phyloP scores from a whole-genome alignment of 2,113 vertebrate genomes.

The Grantiella picta region DNA sequence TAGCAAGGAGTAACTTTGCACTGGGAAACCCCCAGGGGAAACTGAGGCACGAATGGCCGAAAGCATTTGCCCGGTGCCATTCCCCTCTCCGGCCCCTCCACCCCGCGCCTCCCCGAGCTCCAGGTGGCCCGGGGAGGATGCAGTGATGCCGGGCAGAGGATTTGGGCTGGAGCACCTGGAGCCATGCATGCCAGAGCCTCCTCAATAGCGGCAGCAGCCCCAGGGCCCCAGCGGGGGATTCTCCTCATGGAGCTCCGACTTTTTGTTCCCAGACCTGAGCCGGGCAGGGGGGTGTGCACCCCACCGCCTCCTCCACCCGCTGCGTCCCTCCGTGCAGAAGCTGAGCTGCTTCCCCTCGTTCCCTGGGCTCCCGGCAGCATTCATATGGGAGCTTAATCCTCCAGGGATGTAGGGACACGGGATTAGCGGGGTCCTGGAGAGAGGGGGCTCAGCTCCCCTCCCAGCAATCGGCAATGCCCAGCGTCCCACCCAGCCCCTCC shows the following conservation, averaged over 20 bases:
- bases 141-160: background rate
- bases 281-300: background rate
- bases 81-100: background rate
- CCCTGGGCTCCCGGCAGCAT: background rate
- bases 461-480: fast-evolving
- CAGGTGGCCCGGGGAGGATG: background rate
- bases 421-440: background rate
- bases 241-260: background rate
- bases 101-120: background rate
- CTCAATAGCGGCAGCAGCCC: conserved; percentile 24
- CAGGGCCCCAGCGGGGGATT: conserved; percentile 50
- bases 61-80: background rate
- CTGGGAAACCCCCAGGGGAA: background rate
- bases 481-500: background rate
- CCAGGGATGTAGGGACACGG: background rate
- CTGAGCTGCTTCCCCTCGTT: background rate
- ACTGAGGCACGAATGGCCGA: background rate
- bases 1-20: background rate
- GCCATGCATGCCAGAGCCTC: conserved; percentile 31
- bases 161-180: conserved; percentile 35
- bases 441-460: background rate
- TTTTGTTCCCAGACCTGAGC: conserved; percentile 48
- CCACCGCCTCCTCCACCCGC: background rate
- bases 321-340: background rate
- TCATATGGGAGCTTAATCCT: conserved; percentile 57